Percentiles rank a stretch among this genome's conserved stretches.
These are phyloP conservation scores for Brachystomella parvula DNA, from an alignment of 1,140 invertebrate genomes.

Conservation along the genomic window DNA sequence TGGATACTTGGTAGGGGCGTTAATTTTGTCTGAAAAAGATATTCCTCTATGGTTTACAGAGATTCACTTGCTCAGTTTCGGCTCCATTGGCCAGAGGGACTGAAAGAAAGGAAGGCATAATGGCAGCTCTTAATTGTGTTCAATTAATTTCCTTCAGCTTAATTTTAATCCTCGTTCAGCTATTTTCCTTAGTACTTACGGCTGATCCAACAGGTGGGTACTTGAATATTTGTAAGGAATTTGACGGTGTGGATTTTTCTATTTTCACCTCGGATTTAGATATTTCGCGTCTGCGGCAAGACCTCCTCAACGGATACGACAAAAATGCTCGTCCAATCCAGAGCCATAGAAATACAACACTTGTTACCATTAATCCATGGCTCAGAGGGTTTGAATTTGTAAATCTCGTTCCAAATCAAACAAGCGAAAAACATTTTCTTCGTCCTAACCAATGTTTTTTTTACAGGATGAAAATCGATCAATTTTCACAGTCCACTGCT, in stretches of 20 bases:
- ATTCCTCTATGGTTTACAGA: too few relatives aligned
- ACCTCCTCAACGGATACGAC: constrained; percentile 29
- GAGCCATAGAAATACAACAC: constrained; percentile 24
- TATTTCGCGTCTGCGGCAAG: constrained; percentile 22
- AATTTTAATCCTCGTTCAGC: too few relatives aligned
- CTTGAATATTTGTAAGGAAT: background rate
- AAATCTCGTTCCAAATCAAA: constrained; percentile 5
- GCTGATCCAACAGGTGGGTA: constrained; percentile 1
- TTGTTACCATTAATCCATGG: constrained; percentile 20
- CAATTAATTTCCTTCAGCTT: too few relatives aligned
- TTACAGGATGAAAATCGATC: constrained; percentile 29
- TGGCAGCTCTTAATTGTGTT: too few relatives aligned
- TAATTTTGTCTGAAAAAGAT: too few relatives aligned
- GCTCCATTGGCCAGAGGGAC: too few relatives aligned
- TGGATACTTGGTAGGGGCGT: background rate
- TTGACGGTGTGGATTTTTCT: too few relatives aligned
- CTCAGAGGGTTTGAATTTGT: constrained; percentile 35
- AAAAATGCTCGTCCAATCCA: constrained; percentile 24
- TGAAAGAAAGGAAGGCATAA: too few relatives aligned
- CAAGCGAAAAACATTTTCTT: background rate
- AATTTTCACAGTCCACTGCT: constrained; percentile 29
- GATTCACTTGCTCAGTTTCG: too few relatives aligned
- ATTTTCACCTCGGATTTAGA: too few relatives aligned
- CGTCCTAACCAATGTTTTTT: background rate
- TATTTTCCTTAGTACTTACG: background rate